These are phyloP conservation scores for Yponomeuta plumbellus DNA, from an alignment of 2,888 invertebrate species.

Conservation along the genomic window DNA sequence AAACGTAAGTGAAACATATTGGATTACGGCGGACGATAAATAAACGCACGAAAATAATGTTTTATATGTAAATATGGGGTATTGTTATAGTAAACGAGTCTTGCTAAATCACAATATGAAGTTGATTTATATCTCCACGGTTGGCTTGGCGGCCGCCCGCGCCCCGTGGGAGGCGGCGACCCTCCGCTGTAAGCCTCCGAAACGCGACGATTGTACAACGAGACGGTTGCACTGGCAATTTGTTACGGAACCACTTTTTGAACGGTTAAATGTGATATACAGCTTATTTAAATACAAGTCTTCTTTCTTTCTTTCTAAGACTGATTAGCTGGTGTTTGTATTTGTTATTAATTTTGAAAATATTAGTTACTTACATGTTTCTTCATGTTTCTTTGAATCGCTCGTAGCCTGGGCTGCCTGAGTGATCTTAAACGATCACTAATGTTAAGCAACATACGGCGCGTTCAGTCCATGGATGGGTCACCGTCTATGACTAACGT, in stretches of 20 bases:
- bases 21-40: constrained; percentile 54
- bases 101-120: constrained; percentile 78
- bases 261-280: no score
- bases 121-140: constrained; percentile 75
- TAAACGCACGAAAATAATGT: constrained; percentile 64
- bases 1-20: constrained; percentile 27
- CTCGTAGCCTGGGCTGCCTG: no score
- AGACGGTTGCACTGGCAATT: neutral
- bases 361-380: no score
- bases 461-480: no score
- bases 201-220: neutral
- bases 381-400: no score
- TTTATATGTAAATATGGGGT: constrained; percentile 77
- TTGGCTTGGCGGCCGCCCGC: constrained; percentile 43
- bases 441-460: no score
- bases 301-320: no score
- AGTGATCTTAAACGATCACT: no score
- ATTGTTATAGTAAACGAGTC: constrained; percentile 79
- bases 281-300: no score
- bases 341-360: no score
- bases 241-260: neutral
- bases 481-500: no score
- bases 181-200: neutral
- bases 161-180: constrained; percentile 15
- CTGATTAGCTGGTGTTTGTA: no score